Conservation (phyloP, 2,113 vertebrate species). For the Grantiella picta region DNA sequence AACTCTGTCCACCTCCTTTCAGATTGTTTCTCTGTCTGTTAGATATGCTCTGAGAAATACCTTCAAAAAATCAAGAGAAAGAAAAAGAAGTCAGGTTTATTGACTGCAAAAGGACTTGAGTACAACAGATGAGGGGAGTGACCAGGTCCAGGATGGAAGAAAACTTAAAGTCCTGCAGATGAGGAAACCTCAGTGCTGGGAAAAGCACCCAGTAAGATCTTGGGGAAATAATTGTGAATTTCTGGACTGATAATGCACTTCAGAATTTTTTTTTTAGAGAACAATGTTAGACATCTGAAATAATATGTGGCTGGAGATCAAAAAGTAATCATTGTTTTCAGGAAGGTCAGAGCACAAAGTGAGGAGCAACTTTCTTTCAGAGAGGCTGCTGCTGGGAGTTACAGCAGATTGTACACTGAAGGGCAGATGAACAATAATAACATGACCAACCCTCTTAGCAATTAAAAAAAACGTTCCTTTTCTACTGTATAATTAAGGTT, state of each 20-base stretch:
- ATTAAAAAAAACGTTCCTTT: not conserved
- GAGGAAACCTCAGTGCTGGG: not conserved
- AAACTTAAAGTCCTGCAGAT: not conserved
- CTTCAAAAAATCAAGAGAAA: not conserved
- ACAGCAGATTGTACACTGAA: not conserved
- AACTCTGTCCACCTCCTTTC: not conserved
- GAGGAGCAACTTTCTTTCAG: not conserved
- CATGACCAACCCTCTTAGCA: not conserved
- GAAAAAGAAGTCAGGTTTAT: not conserved
- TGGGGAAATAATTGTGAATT: not conserved
- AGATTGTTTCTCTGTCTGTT: not conserved
- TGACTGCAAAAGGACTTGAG: not conserved
- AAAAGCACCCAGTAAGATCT: not conserved
- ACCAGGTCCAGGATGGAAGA: not conserved
- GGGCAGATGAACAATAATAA: not conserved
- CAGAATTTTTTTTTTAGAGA: not conserved
- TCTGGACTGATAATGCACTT: not conserved
- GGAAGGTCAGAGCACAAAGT: not conserved
- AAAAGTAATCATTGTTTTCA: not conserved
- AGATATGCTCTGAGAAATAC: not conserved
- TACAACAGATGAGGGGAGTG: not conserved
- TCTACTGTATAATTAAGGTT: not conserved
- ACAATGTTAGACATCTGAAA: not conserved
- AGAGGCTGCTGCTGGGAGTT: not conserved
- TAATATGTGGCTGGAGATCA: not conserved